Evolutionary conservation across 2,888 invertebrate genomes (phyloP).

Genomic region (Oscheius sp.): DNA sequence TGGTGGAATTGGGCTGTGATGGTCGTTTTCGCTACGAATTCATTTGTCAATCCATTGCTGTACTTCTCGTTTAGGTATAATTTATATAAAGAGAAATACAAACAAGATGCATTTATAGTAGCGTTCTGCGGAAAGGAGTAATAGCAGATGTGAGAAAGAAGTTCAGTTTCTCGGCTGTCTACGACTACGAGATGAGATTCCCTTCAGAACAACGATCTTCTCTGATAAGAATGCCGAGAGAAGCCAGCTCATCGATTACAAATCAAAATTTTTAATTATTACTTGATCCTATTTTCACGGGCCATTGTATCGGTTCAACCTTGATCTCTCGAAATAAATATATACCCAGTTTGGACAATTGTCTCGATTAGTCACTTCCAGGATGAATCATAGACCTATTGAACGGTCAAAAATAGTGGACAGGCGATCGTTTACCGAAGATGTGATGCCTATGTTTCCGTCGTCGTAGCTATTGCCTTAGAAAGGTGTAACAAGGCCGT

Average conservation of each 20-base stretch:
- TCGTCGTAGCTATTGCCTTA: slow-evolving; percentile 22
- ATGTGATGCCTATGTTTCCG: slow-evolving; percentile 15
- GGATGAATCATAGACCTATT: slow-evolving; percentile 10
- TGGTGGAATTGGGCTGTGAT: slow-evolving; percentile 68
- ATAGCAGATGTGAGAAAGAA: slow-evolving; percentile 56
- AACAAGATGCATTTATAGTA: slow-evolving; percentile 44
- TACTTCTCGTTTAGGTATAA: slow-evolving; percentile 60
- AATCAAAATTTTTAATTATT: slow-evolving; percentile 29
- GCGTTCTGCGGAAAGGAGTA: slow-evolving; percentile 62
- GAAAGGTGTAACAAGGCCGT: slow-evolving; percentile 35
- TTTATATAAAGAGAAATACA: not conserved
- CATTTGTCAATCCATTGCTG: slow-evolving; percentile 63
- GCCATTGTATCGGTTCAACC: slow-evolving; percentile 1
- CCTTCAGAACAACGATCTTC: slow-evolving; percentile 33
- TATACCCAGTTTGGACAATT: not conserved
- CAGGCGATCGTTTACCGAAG: slow-evolving; percentile 33
- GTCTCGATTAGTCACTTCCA: not conserved
- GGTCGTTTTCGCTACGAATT: slow-evolving; percentile 65
- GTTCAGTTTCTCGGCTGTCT: slow-evolving; percentile 57
- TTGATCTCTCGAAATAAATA: slow-evolving; percentile 11
- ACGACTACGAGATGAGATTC: slow-evolving; percentile 62
- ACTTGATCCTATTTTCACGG: slow-evolving; percentile 14
- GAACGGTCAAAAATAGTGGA: slow-evolving; percentile 27
- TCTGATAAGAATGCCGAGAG: slow-evolving; percentile 31
- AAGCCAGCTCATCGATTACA: slow-evolving; percentile 25